Base-by-base conservation (phyloP, 2,113 vertebrate species). In the Ancistrus triradiatus region DNA sequence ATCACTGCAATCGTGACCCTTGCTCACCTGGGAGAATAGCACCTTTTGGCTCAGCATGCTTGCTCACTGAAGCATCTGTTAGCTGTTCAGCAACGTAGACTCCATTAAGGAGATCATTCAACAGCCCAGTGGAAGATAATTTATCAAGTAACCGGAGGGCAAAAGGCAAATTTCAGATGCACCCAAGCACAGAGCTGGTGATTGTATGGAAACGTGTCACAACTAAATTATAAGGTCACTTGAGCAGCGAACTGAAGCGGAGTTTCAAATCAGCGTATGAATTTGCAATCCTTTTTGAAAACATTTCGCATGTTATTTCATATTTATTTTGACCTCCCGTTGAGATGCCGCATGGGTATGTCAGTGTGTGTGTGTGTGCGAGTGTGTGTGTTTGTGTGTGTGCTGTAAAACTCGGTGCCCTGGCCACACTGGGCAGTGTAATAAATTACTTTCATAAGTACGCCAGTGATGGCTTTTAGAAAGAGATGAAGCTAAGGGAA, bases 371-470 rank as follows among this genome's bases (percentile, higher is more conserved):
- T n/a, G n/a, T n/a, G n/a, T n/a, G 31, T 18, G 43, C 50, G 53
- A 17, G 25, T 53, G 52, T 76, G 46, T 63, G 76, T 52, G 59
- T 51, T 70, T 74, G 60, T 71, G 73, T 31, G 70, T 73, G 69
- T 40, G 51, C 60, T 63, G 59, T 47, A 37, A 56, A 64, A 62
- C 73, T 58, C 63, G 53, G 69, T 18, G 48, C 64, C 73, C 68
- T 55, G 43, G 72, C 72, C 68, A 56, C 68, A 46, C 70, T 46
- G 73, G 75, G 81, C 77, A 64, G 60, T 63, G 74, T 81, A 85
- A 87, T 88, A 88, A 89, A 90, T 86, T 82, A 85, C 73, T 67
- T 72, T 74, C 81, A 83, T 77, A 87, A 88, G 80, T 84, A 83
- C 79, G 63, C 81, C 77, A 59, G 17, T 69, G 84, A 88, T 84